Percentiles rank a stretch among this genome's conserved stretches.
Evolutionary conservation across 2,888 invertebrate genomes (phyloP).

Genomic region (Bedellia somnulentella): DNA sequence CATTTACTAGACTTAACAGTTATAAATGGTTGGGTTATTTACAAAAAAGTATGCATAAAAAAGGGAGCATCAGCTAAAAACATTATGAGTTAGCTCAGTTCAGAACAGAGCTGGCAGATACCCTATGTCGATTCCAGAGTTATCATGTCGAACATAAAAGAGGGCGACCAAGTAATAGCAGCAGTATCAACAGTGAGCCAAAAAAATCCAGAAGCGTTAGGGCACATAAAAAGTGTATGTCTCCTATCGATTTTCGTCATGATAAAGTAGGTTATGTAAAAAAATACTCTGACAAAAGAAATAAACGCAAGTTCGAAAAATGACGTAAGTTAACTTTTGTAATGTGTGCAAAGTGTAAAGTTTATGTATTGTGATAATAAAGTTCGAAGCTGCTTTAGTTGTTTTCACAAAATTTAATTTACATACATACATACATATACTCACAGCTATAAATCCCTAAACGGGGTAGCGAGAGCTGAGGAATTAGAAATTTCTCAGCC

Average conservation of each 20-base stretch:
- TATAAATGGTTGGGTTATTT: slow-evolving; percentile 19
- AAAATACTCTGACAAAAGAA: slow-evolving; percentile 1
- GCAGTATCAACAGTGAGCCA: not conserved
- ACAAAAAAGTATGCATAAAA: slow-evolving; percentile 9
- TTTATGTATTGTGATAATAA: slow-evolving; percentile 6
- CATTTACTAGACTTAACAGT: slow-evolving; percentile 18
- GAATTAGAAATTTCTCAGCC: too few relatives aligned
- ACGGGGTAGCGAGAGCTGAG: too few relatives aligned
- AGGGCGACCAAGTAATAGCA: slow-evolving; percentile 4
- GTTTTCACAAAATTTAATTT: too few relatives aligned
- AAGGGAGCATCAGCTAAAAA: slow-evolving; percentile 3
- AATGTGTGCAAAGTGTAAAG: slow-evolving; percentile 7
- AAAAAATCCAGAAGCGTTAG: slow-evolving; percentile 1
- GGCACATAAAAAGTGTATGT: not conserved
- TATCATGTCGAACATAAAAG: slow-evolving; percentile 3
- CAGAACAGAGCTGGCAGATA: slow-evolving; percentile 5
- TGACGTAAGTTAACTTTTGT: slow-evolving; percentile 5
- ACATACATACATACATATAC: too few relatives aligned
- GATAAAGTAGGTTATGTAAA: slow-evolving; percentile 5
- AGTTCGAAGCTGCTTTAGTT: too few relatives aligned
- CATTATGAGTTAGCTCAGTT: slow-evolving; percentile 3
- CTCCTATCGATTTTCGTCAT: slow-evolving; percentile 3
- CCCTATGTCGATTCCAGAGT: slow-evolving; percentile 4
- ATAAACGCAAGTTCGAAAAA: slow-evolving; percentile 3
- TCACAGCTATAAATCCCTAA: too few relatives aligned